Base-by-base conservation (phyloP, 2,888 invertebrate species). In the Macropis europaea region DNA sequence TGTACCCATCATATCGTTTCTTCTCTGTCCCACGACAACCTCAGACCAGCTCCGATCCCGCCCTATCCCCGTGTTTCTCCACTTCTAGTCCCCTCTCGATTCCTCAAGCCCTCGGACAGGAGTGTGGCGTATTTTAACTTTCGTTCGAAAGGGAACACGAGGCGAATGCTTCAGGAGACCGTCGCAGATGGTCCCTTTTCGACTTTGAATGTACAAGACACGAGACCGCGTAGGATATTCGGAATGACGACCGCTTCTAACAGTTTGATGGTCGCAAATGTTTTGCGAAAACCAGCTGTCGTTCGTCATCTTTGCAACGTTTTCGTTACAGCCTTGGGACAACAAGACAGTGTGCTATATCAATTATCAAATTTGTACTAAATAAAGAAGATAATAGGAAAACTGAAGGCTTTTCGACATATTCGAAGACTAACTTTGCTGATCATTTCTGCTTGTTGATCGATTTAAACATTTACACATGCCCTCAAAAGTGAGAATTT, bases 1-100 rank as follows among this genome's bases (percentile, higher is more conserved):
- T 84, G 83, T 77, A 82, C 70, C 73, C 79, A 73, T 79, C 84
- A 59, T 52, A 66, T 61, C 57, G 54, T 63, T 36, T 61, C 68
- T 36, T 72, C 74, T 69, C 61, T 36, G 47, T 56, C 53, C 69
- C 36, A 40, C 59, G 17, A 42, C 48, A 13, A 3, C 30, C 26
- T 22, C 47, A 24, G 22, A 36, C 54, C 28, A 57, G 61, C 36
- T 56, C 45, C 69, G 36, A n/a, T 64, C 68, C 59, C 38, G 73
- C 57, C 60, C 62, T 60, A 73, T 69, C 60, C 56, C 56, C 40
- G 42, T 17, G 38, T 57, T 40, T 36, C 54, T 34, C 45, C 47
- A 6, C 47, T 45, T 42, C 53, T 48, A n/a, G 42, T 38, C 48
- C 53, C 22, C 24, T 15, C 24, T 9, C 11, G 19, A 6, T 9